Evolutionary conservation across 2,113 vertebrate genomes (phyloP).

Genomic region (Atrichornis clamosus): DNA sequence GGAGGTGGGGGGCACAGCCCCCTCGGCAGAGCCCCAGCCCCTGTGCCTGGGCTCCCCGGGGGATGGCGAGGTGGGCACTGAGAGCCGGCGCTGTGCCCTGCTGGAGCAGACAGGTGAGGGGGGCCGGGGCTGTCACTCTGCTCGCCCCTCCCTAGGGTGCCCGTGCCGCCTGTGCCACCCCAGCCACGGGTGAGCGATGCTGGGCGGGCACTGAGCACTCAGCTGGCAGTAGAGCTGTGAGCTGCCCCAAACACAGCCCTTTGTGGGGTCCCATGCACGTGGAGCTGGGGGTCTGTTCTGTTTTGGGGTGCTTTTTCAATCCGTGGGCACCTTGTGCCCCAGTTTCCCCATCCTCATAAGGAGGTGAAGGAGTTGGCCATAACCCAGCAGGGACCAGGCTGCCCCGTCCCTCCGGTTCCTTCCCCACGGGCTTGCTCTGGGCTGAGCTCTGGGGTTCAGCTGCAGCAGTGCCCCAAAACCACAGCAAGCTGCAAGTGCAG

Average conservation of each 20-base stretch:
- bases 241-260: neutral
- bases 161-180: accelerated
- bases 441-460: neutral
- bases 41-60: conserved; percentile 72
- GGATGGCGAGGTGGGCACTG: conserved; percentile 47
- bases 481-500: neutral
- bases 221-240: neutral
- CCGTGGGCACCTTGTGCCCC: neutral
- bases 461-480: neutral
- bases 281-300: neutral
- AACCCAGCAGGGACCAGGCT: neutral
- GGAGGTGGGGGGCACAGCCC: conserved; percentile 48
- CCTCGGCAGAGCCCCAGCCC: conserved; percentile 58
- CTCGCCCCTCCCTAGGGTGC: accelerated
- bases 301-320: neutral
- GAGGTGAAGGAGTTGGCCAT: neutral
- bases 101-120: conserved; percentile 67
- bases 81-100: conserved; percentile 45
- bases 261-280: neutral
- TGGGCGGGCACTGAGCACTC: neutral
- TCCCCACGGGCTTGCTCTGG: accelerated
- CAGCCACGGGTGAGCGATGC: accelerated
- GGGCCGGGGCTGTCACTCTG: accelerated
- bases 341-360: neutral
- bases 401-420: neutral